Evolutionary conservation across 2,888 invertebrate genomes (phyloP), one percentile per base, ranked within the genome.

Genomic region (Agrochola litura): DNA sequence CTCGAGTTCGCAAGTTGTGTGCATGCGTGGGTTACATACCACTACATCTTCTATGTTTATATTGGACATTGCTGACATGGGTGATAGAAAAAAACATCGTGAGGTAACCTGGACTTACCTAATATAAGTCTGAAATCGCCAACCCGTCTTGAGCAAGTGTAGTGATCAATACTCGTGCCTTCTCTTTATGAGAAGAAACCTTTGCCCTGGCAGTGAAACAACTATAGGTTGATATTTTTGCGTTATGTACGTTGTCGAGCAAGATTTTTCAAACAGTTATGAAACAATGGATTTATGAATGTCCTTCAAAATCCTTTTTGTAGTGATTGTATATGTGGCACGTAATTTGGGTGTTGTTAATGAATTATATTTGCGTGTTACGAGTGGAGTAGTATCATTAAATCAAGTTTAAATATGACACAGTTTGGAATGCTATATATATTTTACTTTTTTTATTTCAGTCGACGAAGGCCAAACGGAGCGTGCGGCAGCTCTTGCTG

Each of bases 401-500:
- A 49, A 66, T 49, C 19, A 25, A 12, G 6, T 46, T 65, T 19
- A 19, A 49, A 66, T 49, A 22, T 49, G 22, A 49, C 25, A 49
- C 4, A 66, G 22, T 30, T 30, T 30, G 2, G 4, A 49, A 49
- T 22, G 8, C 1, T 30, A 8, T 49, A 66, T 25, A 22, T 49
- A 12, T 66, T 58, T 37, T 61, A 41, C 16, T 69, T 68, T 41
- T 16, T 60, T 52, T 65, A 16, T 77, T 73, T 60, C 92, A 98
- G 98, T 99, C 83, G 97, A 98, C 49, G 97, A 98, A 86, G 97
- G 97, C 5, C 98, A 99, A 91, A 98, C 97, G 87, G 99, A 99
- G 90, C 97, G 98, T 77, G 99, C 99, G 14, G 98, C 98, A 0
- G 97, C 98, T 87, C 94, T 99, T 65, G 99, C 99, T 0, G 99